phyloP scores from a whole-genome alignment of 2,113 vertebrate species.

The Cettia cetti region DNA sequence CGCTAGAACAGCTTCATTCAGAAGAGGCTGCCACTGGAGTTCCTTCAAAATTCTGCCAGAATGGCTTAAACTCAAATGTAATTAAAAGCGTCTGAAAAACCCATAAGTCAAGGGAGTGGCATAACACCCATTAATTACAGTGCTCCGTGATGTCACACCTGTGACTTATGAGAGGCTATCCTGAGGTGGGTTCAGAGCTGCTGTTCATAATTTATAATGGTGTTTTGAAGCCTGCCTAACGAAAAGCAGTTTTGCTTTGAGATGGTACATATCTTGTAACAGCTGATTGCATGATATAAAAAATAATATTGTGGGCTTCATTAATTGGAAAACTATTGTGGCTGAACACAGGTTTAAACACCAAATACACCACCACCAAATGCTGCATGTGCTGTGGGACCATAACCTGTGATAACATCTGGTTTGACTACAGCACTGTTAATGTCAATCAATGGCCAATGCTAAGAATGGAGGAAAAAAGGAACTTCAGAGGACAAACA shows the following conservation, averaged over 20 bases:
- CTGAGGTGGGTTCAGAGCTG: slow-evolving; percentile 2
- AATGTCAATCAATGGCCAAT: neutral
- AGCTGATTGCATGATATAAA: neutral
- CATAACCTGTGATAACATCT: neutral
- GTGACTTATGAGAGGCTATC: slow-evolving; percentile 6
- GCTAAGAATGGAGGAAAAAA: neutral
- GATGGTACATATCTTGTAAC: neutral
- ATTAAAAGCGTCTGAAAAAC: slow-evolving; percentile 36
- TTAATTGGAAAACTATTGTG: rapidly evolving
- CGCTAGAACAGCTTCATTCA: neutral
- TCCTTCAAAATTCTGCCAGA: slow-evolving; percentile 42
- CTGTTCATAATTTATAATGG: neutral
- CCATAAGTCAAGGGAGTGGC: neutral
- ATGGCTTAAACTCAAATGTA: slow-evolving; percentile 35
- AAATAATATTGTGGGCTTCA: neutral
- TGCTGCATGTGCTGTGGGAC: neutral
- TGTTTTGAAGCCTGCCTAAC: neutral
- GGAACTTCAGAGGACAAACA: neutral
- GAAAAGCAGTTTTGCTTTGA: neutral
- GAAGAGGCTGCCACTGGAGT: neutral
- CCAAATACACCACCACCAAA: neutral
- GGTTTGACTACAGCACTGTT: neutral
- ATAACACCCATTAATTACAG: slow-evolving; percentile 19
- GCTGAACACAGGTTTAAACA: neutral
- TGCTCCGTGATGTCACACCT: slow-evolving; percentile 14